Evolutionary conservation across 2,113 vertebrate species (phyloP).

Genomic region (Danionella cerebrum): DNA sequence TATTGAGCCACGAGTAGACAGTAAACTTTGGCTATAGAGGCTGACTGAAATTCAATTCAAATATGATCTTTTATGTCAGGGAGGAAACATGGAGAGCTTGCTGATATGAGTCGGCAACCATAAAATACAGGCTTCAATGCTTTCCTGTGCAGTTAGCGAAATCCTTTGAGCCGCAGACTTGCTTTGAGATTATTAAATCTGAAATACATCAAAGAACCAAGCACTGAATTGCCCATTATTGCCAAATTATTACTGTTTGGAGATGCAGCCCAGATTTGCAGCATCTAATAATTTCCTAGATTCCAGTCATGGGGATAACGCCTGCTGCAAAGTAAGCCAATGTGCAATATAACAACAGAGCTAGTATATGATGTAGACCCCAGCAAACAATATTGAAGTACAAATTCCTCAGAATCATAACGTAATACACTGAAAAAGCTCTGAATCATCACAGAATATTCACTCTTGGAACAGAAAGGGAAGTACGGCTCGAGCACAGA

Average conservation of each 20-base stretch:
- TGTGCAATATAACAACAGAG: conserved; percentile 15
- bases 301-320: conserved; percentile 52
- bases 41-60: conserved; percentile 20
- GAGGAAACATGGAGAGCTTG: conserved; percentile 16
- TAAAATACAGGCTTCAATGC: conserved; percentile 26
- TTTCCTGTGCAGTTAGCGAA: conserved; percentile 37
- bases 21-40: conserved; percentile 5
- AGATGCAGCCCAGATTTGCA: conserved; percentile 49
- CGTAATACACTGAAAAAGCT: not conserved
- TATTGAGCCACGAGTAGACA: conserved; percentile 57
- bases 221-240: conserved; percentile 47
- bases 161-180: conserved; percentile 29
- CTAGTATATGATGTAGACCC: not conserved
- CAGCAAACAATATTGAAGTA: not conserved
- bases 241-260: conserved; percentile 57
- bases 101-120: conserved; percentile 6
- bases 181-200: conserved; percentile 45
- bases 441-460: not conserved
- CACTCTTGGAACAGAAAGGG: too few relatives aligned
- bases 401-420: not conserved
- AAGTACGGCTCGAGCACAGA: too few relatives aligned
- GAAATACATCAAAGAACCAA: conserved; percentile 52
- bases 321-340: conserved; percentile 38
- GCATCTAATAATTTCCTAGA: conserved; percentile 52
- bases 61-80: conserved; percentile 10